phyloP scores from a whole-genome alignment of 30 jellyfish, hydroid and myxozoan genomes.

The Chironex yamaguchii region DNA sequence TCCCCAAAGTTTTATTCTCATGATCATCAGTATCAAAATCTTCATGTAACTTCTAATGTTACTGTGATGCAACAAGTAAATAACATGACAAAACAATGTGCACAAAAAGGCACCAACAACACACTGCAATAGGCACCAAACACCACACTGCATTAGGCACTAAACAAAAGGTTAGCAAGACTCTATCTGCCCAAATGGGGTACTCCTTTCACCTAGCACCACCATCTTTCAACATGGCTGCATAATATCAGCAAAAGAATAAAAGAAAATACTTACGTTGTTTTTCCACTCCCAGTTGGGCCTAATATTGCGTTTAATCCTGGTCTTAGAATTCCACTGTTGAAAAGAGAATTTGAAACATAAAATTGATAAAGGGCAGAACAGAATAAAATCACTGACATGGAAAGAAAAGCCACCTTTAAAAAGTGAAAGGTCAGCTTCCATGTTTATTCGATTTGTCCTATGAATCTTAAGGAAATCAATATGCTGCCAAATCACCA shows the following conservation, averaged over 20 bases:
- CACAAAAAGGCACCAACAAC: not conserved
- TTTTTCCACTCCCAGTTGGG: constrained; percentile 99
- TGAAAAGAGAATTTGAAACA: not conserved
- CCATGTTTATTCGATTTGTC: no score
- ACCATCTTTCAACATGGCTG: no score
- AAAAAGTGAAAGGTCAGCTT: no score
- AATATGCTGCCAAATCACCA: no score
- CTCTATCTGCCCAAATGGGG: not conserved
- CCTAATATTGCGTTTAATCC: constrained; percentile 98
- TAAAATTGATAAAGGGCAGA: not conserved
- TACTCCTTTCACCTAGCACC: not conserved
- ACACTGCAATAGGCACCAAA: not conserved
- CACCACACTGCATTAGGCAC: not conserved
- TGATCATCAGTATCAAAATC: no score
- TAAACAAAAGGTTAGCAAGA: not conserved
- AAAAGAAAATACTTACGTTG: constrained; percentile 71
- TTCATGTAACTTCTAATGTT: no score
- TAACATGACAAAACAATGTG: not conserved
- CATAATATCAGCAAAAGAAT: no score
- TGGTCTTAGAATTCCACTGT: constrained; percentile 93
- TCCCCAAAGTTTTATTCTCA: no score
- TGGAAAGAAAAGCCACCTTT: no score
- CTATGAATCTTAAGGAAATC: no score
- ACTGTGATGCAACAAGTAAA: no score
- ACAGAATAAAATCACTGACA: no score